Evolutionary conservation across 2,797 vertebrate species (phyloP).

Genomic region (Onychomys torridus): DNA sequence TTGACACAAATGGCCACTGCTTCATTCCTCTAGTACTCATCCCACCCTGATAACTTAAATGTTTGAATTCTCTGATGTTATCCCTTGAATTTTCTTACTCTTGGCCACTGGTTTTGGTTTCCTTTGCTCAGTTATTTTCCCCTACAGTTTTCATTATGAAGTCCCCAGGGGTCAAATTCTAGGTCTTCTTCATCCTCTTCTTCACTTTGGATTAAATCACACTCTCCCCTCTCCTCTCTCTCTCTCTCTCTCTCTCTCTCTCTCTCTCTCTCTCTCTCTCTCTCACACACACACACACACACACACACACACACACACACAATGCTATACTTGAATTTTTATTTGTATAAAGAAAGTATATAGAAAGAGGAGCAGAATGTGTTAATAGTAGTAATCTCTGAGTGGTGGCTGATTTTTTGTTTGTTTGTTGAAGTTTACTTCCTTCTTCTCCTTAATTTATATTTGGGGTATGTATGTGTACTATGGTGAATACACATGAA

Average conservation of each 20-base stretch:
- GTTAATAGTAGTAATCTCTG: neutral
- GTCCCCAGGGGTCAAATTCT: neutral
- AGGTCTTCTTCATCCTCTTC: neutral
- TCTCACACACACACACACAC: too few relatives aligned
- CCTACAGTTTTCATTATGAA: slow-evolving; percentile 15
- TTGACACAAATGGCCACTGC: neutral
- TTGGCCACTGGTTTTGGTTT: neutral
- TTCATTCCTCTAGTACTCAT: neutral
- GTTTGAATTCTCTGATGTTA: neutral
- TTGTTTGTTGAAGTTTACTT: neutral
- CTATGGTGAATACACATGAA: neutral
- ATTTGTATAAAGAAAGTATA: neutral
- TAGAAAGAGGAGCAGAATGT: neutral
- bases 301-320: too few relatives aligned
- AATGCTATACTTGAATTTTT: neutral
- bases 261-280: neutral
- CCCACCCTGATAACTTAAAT: neutral
- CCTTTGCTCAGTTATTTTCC: neutral
- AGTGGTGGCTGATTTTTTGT: neutral
- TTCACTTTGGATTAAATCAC: neutral
- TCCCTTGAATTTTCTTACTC: neutral
- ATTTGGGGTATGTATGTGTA: neutral
- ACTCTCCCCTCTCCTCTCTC: neutral
- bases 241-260: neutral
- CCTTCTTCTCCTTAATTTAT: neutral